A percentile compares a stretch with the other conserved stretches of the same genome.
Conservation (phyloP, 2,888 invertebrate species). For the Nemurella pictetii region DNA sequence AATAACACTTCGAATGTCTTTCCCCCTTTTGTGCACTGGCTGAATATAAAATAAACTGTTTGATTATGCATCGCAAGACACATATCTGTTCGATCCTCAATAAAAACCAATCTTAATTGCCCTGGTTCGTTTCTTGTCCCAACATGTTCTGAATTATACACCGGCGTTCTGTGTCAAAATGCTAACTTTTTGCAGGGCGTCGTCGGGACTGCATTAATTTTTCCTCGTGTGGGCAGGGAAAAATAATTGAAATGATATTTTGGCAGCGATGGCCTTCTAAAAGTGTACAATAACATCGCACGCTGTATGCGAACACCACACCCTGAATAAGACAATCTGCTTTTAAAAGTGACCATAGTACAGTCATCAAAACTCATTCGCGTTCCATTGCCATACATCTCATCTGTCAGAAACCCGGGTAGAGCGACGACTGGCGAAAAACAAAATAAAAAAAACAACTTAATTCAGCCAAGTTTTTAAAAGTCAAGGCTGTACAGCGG, state of each 20-base stretch:
- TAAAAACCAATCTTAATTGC: background rate
- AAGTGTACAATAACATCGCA: slow-evolving; percentile 6
- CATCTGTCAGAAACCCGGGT: background rate
- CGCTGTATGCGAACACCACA: slow-evolving; percentile 16
- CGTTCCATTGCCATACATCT: slow-evolving; percentile 36
- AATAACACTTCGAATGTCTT: background rate
- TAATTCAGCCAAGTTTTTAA: slow-evolving; percentile 25
- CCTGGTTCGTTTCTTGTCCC: background rate
- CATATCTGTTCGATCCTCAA: background rate
- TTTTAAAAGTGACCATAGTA: slow-evolving; percentile 7
- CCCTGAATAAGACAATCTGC: slow-evolving; percentile 16
- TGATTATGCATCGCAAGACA: background rate
- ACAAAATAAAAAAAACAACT: slow-evolving; percentile 15
- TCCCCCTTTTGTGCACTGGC: background rate
- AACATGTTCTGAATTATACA: background rate
- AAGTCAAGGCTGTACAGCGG: slow-evolving; percentile 36
- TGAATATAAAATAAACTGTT: background rate
- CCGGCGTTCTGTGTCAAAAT: background rate
- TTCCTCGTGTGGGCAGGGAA: background rate
- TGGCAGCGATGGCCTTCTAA: slow-evolving; percentile 2
- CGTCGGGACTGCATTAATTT: slow-evolving; percentile 8
- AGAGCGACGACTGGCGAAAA: background rate
- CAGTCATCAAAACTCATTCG: slow-evolving; percentile 17
- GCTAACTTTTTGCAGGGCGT: background rate
- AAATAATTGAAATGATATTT: slow-evolving; percentile 23